phyloP scores from a whole-genome alignment of 2,797 vertebrate species.

The Alectoris magna region DNA sequence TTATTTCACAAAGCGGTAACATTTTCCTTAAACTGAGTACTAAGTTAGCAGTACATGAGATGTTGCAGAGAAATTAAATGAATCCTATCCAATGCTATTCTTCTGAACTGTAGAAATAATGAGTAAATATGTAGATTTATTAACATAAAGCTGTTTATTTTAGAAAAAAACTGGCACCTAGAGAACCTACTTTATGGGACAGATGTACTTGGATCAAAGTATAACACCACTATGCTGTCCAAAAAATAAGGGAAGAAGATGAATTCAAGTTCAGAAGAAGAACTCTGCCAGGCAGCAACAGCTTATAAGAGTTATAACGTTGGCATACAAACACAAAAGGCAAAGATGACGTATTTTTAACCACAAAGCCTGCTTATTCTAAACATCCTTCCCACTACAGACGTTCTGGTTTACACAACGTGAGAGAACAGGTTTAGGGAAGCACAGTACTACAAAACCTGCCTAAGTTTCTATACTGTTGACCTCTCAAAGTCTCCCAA shows the following conservation, averaged over 20 bases:
- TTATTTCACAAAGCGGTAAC: not conserved
- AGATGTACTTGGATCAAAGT: not conserved
- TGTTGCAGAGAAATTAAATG: not conserved
- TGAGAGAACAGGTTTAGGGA: not conserved
- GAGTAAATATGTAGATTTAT: conserved; percentile 43
- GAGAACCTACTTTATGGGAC: not conserved
- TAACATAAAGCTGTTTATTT: not conserved
- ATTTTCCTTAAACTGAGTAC: conserved; percentile 10
- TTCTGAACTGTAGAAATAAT: not conserved
- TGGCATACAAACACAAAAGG: not conserved
- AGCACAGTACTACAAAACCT: not conserved
- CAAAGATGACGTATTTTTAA: conserved; percentile 34
- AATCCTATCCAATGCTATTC: not conserved
- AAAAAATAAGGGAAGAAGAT: not conserved
- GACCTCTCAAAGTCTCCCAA: not conserved
- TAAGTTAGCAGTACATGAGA: not conserved
- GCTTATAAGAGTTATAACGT: conserved; percentile 20
- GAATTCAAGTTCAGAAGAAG: conserved; percentile 14
- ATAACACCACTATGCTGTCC: not conserved
- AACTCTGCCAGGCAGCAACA: conserved; percentile 14
- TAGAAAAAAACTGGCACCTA: not conserved
- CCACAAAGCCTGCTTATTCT: conserved; percentile 33
- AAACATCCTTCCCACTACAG: conserved; percentile 25
- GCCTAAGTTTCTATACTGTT: rapidly evolving
- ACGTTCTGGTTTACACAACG: not conserved